Evolutionary conservation across 2,113 vertebrate species (phyloP).

Genomic region (Ondatra zibethicus): DNA sequence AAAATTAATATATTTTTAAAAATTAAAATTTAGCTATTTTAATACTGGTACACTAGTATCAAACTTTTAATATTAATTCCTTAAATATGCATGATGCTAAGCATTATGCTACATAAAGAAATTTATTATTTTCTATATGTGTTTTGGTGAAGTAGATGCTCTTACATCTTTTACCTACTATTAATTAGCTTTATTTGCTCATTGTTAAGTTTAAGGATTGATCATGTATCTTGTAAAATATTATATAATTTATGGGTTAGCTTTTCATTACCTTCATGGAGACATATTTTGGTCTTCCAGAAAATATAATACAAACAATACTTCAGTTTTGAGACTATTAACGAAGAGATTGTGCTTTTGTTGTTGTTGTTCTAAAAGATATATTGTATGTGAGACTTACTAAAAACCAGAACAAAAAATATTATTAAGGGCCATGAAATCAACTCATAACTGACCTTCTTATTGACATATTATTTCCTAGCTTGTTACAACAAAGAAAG

Average conservation of each 20-base stretch:
- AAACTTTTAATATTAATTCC: background rate
- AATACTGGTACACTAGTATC: background rate
- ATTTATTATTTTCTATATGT: background rate
- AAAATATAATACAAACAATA: background rate
- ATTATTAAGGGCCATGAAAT: background rate
- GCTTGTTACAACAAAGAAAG: background rate
- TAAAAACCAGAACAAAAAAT: background rate
- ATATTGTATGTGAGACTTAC: background rate
- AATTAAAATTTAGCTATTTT: background rate
- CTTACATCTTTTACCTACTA: background rate
- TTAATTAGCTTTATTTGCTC: background rate
- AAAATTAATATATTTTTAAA: background rate
- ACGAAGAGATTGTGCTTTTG: background rate
- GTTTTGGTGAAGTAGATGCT: background rate
- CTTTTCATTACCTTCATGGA: background rate
- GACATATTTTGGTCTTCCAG: background rate
- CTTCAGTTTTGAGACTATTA: background rate
- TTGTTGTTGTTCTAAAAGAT: background rate
- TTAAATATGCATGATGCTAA: background rate
- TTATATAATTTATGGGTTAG: background rate
- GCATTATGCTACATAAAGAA: background rate
- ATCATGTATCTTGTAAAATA: background rate
- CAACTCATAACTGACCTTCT: constrained; percentile 8
- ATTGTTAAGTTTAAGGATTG: background rate
- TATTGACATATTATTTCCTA: background rate